Percentiles rank a stretch among this genome's conserved stretches.
Evolutionary conservation across 1,140 invertebrate genomes (phyloP).

Genomic region (Listronotus oregonensis): DNA sequence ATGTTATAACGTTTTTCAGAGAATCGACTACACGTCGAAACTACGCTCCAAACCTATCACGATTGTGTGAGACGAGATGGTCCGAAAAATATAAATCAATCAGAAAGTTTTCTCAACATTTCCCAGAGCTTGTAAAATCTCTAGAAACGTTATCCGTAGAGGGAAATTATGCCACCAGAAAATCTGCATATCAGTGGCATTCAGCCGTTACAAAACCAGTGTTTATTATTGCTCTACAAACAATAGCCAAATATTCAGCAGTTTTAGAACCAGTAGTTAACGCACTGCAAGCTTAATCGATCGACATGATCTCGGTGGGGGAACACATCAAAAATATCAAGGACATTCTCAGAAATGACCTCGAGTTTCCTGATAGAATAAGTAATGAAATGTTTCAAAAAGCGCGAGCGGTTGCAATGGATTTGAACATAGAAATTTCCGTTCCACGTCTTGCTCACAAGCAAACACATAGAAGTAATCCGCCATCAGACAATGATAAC

Average conservation of each 20-base stretch:
- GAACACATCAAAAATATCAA: slow-evolving; percentile 19
- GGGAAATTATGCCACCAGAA: slow-evolving; percentile 27
- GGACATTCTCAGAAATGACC: slow-evolving; percentile 18
- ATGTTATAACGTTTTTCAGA: slow-evolving; percentile 49
- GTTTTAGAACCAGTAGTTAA: slow-evolving; percentile 30
- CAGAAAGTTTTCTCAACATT: slow-evolving; percentile 30
- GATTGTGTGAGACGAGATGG: slow-evolving; percentile 32
- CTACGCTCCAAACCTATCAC: slow-evolving; percentile 20
- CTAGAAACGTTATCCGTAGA: slow-evolving; percentile 24
- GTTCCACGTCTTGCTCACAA: slow-evolving; percentile 21
- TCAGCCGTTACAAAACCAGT: slow-evolving; percentile 24
- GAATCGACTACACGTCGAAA: slow-evolving; percentile 27
- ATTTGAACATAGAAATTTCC: slow-evolving; percentile 17
- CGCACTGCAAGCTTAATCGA: slow-evolving; percentile 19
- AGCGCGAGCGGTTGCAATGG: slow-evolving; percentile 7
- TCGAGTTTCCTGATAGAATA: slow-evolving; percentile 1
- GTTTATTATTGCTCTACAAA: slow-evolving; percentile 5
- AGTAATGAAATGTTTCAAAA: slow-evolving; percentile 12
- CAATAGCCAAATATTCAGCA: slow-evolving; percentile 16
- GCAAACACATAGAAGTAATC: slow-evolving; percentile 22
- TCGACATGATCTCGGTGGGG: slow-evolving; percentile 20
- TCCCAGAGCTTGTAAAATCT: slow-evolving; percentile 28
- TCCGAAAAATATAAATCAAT: slow-evolving; percentile 36
- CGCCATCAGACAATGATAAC: slow-evolving; percentile 23
- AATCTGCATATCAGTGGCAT: slow-evolving; percentile 32